Evolutionary conservation across 2,113 vertebrate species (phyloP), one percentile per base, ranked within the genome.

Genomic region (Pogonocichla stellata): DNA sequence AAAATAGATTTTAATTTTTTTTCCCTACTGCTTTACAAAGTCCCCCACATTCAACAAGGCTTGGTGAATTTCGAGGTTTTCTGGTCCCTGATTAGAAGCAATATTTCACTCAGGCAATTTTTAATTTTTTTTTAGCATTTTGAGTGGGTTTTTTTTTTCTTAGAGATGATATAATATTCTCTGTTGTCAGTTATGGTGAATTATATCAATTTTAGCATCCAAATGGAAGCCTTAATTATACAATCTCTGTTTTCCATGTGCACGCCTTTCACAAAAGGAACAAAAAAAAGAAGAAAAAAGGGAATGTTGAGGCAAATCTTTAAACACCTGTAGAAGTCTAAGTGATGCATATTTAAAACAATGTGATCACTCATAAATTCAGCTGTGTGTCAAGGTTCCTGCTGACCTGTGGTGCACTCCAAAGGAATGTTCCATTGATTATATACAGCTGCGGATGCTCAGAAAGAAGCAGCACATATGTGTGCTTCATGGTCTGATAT

Each of bases 251-350:
- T 95, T 95, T 86, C 66, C 80, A 84, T 47, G 58, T 45, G 86
- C 45, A 79, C 0, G 5, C 61, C 42, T 86, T 95, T 86, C 80
- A 50, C 60, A 87, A 90, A 95, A 75, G 36, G 56, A 40, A 75
- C 34, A 86, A 67, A 86, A 86, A 67, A 70, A 12, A 4, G 0
- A 3, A 3, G 50, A 26, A 43, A 70, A 72, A 90, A 53, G 40
- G 18, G 84, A 84, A 81, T 66, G 34, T 90, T 93, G 81, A 84
- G 62, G 88, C 4, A 47, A 73, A 62, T 80, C 64, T 93, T 88
- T 94, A 85, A 93, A 93, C 95, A 98, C 97, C 96, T 97, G 96
- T 97, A 95, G 95, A 97, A 97, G 97, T 96, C 79, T 94, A 89
- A 92, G 84, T 87, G 73, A 96, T 93, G 91, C 93, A 96, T 96